These are phyloP conservation scores for Chrysolina oricalcia DNA, from an alignment of 2,888 invertebrate genomes.

Conservation along the genomic window DNA sequence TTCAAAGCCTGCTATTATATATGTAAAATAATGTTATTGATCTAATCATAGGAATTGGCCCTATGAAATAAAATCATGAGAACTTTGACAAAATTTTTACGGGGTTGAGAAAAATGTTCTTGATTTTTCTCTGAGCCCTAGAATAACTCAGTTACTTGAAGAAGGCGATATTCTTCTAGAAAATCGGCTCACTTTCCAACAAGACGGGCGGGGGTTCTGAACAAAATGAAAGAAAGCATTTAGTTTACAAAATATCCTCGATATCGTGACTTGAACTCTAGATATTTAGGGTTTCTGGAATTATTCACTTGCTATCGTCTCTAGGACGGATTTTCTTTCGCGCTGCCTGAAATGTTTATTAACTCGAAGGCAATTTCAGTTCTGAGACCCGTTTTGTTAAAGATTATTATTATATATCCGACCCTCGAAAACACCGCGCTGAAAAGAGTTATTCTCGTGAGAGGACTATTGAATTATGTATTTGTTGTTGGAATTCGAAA, in stretches of 20 bases:
- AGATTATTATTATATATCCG: constrained; percentile 16
- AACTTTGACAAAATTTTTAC: too few relatives aligned
- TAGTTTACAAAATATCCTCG: background rate
- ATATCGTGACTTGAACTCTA: background rate
- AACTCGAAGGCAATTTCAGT: constrained; percentile 18
- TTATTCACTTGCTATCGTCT: constrained; percentile 3
- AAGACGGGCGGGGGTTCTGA: too few relatives aligned
- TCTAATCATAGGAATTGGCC: too few relatives aligned
- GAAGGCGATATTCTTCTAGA: too few relatives aligned
- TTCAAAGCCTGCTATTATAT: too few relatives aligned
- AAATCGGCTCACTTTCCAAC: too few relatives aligned
- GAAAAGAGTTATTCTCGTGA: constrained; percentile 16
- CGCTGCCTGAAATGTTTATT: constrained; percentile 9
- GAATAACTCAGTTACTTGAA: too few relatives aligned
- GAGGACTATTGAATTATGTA: constrained; percentile 18
- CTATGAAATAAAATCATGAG: too few relatives aligned
- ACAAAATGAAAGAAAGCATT: background rate
- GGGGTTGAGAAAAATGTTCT: too few relatives aligned
- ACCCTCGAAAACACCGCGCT: constrained; percentile 3
- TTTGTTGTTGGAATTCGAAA: constrained; percentile 16
- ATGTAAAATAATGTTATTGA: too few relatives aligned
- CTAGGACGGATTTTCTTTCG: constrained; percentile 7
- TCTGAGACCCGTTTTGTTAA: constrained; percentile 7
- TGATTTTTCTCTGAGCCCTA: too few relatives aligned
- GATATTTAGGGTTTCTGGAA: background rate